Percentiles rank a stretch among this genome's conserved stretches.
These are phyloP conservation scores for Dolichopus griseipennis DNA, from an alignment of 2,888 invertebrate genomes.

Conservation along the genomic window DNA sequence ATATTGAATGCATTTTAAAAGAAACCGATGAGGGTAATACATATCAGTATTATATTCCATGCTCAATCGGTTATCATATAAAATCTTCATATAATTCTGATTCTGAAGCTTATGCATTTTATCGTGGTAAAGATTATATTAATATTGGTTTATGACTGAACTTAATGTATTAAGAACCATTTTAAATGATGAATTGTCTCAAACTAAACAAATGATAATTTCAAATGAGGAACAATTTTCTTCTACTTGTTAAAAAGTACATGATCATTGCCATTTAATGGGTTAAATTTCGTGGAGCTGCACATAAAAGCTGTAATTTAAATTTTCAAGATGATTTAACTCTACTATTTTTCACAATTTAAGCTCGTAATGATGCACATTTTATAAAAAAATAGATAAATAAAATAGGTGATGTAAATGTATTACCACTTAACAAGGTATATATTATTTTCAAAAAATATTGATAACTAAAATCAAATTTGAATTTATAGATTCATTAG, in stretches of 20 bases:
- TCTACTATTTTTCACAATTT: too few species aligned
- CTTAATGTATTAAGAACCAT: not conserved
- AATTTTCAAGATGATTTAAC: too few species aligned
- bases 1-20: not conserved
- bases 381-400: too few species aligned
- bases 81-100: slow-evolving; percentile 11
- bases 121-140: not conserved
- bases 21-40: not conserved
- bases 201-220: not conserved
- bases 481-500: slow-evolving; percentile 17
- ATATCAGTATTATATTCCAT: not conserved
- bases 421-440: not conserved
- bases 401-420: not conserved
- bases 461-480: slow-evolving; percentile 9
- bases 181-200: too few species aligned
- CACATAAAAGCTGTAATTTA: not conserved
- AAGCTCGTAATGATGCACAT: too few species aligned
- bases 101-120: not conserved
- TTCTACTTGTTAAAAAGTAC: slow-evolving; percentile 11
- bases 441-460: not conserved
- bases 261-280: slow-evolving; percentile 22
- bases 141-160: not conserved
- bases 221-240: slow-evolving; percentile 13
- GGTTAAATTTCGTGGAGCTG: slow-evolving; percentile 19
- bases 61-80: slow-evolving; percentile 13